Evolutionary conservation across 1,140 invertebrate genomes (phyloP).

Genomic region (Conopomorpha cramerella): DNA sequence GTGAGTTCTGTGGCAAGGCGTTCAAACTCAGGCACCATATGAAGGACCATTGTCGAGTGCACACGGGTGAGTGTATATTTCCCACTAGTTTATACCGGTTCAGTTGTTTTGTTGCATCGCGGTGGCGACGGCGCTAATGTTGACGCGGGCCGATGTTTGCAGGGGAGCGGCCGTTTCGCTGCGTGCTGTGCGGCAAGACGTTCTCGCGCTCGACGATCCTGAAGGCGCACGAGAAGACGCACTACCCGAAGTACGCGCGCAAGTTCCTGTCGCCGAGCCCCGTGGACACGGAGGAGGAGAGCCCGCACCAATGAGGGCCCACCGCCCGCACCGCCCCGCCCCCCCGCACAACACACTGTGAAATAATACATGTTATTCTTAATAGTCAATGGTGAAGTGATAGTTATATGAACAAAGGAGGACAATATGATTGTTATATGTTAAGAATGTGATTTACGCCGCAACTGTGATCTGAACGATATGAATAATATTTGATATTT

Average conservation of each 20-base stretch:
- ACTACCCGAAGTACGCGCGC: slow-evolving; percentile 86
- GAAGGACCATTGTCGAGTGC: slow-evolving; percentile 91
- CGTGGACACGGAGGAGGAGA: slow-evolving; percentile 79
- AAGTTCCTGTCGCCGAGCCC: slow-evolving; percentile 85
- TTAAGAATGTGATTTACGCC: slow-evolving; percentile 61
- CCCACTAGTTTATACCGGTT: too few relatives aligned
- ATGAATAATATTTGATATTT: slow-evolving; percentile 63
- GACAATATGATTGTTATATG: slow-evolving; percentile 56
- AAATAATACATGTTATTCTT: slow-evolving; percentile 17
- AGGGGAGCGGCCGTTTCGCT: slow-evolving; percentile 86
- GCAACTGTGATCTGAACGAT: slow-evolving; percentile 64
- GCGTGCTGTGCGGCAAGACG: slow-evolving; percentile 85
- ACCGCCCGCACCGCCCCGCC: too few relatives aligned
- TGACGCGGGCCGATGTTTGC: too few relatives aligned
- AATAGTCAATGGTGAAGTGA: slow-evolving; percentile 33
- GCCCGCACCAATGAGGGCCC: slow-evolving; percentile 73
- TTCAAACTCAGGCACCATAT: slow-evolving; percentile 90
- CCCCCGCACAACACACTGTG: slow-evolving; percentile 14
- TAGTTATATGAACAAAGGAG: slow-evolving; percentile 39
- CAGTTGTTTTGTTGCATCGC: too few relatives aligned
- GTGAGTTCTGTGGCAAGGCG: slow-evolving; percentile 88
- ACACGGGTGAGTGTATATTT: slow-evolving; percentile 79
- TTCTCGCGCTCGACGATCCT: slow-evolving; percentile 88
- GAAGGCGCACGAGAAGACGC: slow-evolving; percentile 90
- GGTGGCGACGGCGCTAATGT: too few relatives aligned